A percentile compares a stretch with the other conserved stretches of the same genome.
Conservation (phyloP, 2,888 invertebrate genomes). For the Philaethria dido region DNA sequence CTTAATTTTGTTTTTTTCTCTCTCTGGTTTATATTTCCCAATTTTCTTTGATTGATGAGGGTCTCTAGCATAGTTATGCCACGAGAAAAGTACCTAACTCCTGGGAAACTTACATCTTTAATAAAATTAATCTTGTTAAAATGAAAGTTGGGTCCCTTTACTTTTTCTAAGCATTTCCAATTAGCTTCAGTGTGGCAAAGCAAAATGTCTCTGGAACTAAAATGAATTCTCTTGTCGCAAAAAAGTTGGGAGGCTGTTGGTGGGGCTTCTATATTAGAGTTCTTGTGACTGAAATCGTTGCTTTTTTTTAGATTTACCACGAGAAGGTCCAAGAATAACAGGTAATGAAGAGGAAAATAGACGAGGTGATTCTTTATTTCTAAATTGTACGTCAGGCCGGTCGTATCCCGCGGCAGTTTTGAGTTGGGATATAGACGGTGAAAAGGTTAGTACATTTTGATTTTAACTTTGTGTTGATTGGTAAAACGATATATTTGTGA, state of each 20-base stretch:
- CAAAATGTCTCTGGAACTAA: constrained; percentile 13
- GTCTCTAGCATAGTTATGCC: background rate
- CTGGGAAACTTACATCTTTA: background rate
- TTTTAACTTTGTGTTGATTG: background rate
- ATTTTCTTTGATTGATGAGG: constrained; percentile 27
- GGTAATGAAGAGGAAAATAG: constrained; percentile 89
- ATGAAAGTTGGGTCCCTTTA: background rate
- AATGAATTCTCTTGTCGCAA: constrained; percentile 7
- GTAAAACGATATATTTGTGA: no score
- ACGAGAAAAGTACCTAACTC: background rate
- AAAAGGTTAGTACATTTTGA: constrained; percentile 81
- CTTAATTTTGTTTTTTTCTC: constrained; percentile 11
- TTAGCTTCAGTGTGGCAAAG: constrained; percentile 4
- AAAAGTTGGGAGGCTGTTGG: constrained; percentile 4
- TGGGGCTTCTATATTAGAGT: constrained; percentile 7
- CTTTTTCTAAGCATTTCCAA: constrained; percentile 7
- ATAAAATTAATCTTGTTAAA: background rate
- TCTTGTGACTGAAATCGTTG: constrained; percentile 14
- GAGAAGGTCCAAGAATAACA: constrained; percentile 89
- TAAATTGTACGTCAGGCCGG: constrained; percentile 91
- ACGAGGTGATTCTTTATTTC: constrained; percentile 88
- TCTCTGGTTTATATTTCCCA: constrained; percentile 9
- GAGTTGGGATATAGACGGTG: constrained; percentile 91
- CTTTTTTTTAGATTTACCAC: constrained; percentile 83
- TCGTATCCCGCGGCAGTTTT: constrained; percentile 90